Percentiles rank a stretch among this genome's conserved stretches.
Conservation (phyloP, 2,113 vertebrate species). For the Herpailurus yagouaroundi region DNA sequence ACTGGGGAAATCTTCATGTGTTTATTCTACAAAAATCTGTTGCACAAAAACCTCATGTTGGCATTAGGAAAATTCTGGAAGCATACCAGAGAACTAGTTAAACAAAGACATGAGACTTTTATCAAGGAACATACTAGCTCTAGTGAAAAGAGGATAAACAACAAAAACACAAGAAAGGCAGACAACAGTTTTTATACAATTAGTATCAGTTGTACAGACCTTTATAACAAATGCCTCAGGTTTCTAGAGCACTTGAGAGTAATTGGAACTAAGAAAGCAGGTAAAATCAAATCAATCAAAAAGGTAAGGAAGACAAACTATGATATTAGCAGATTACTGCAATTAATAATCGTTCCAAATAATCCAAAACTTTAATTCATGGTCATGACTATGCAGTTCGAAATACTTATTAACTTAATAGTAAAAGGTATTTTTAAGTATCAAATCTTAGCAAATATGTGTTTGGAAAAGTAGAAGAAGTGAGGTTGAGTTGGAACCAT, state of each 20-base stretch:
- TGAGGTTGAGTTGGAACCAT: background rate
- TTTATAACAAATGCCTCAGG: constrained; percentile 64
- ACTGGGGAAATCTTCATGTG: constrained; percentile 39
- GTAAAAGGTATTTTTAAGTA: constrained; percentile 24
- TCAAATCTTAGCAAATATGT: constrained; percentile 28
- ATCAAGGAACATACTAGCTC: constrained; percentile 21
- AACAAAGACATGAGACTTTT: constrained; percentile 35
- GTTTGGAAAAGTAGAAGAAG: constrained; percentile 22
- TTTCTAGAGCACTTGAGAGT: constrained; percentile 62
- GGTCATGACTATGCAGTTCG: background rate
- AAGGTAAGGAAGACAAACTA: constrained; percentile 30
- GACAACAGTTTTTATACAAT: constrained; percentile 25
- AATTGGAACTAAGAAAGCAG: constrained; percentile 57
- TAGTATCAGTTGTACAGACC: constrained; percentile 56
- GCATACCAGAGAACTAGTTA: constrained; percentile 16
- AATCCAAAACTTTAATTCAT: constrained; percentile 30
- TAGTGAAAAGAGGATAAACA: constrained; percentile 41
- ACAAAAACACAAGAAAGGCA: constrained; percentile 52
- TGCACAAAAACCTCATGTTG: background rate
- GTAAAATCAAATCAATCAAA: constrained; percentile 63
- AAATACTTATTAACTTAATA: constrained; percentile 29
- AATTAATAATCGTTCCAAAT: constrained; percentile 46
- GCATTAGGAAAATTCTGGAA: constrained; percentile 41
- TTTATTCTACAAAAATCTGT: constrained; percentile 62
- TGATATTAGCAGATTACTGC: constrained; percentile 13